Evolutionary conservation across 1,140 invertebrate species (phyloP).

Genomic region (Potamilus streckersoni): DNA sequence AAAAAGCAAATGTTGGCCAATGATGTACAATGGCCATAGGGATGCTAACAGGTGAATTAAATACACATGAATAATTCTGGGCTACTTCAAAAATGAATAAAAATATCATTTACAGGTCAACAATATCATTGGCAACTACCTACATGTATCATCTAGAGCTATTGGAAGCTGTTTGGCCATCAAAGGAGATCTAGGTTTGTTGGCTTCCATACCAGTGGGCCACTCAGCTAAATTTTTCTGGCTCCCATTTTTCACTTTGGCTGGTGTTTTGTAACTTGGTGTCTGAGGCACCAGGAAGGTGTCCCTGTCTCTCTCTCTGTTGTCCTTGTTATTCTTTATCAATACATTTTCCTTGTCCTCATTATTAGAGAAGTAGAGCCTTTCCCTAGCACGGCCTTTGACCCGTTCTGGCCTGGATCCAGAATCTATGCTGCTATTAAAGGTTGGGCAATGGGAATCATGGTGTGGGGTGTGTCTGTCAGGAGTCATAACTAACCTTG

Average conservation of each 20-base stretch:
- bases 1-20: too few relatives aligned
- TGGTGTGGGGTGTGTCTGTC: slow-evolving; percentile 7
- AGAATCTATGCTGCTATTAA: slow-evolving; percentile 5
- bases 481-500: slow-evolving; percentile 7
- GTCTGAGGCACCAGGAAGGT: slow-evolving; percentile 66
- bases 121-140: slow-evolving; percentile 15
- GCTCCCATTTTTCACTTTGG: slow-evolving; percentile 5
- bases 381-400: slow-evolving; percentile 46
- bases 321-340: slow-evolving; percentile 34
- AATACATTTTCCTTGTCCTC: slow-evolving; percentile 29
- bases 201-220: slow-evolving; percentile 17
- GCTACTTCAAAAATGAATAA: too few relatives aligned
- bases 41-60: too few relatives aligned
- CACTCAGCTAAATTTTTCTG: slow-evolving; percentile 25
- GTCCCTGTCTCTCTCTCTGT: slow-evolving; percentile 52
- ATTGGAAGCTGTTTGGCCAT: slow-evolving; percentile 47
- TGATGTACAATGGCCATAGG: too few relatives aligned
- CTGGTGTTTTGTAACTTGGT: slow-evolving; percentile 41
- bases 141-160: slow-evolving; percentile 57
- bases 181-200: slow-evolving; percentile 43
- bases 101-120: neutral
- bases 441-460: slow-evolving; percentile 18
- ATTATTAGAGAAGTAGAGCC: slow-evolving; percentile 38
- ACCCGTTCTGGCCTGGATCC: slow-evolving; percentile 27
- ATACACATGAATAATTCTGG: too few relatives aligned